These are phyloP conservation scores for Eupithecia pulchellata DNA, from an alignment of 2,888 invertebrate genomes.

Conservation along the genomic window DNA sequence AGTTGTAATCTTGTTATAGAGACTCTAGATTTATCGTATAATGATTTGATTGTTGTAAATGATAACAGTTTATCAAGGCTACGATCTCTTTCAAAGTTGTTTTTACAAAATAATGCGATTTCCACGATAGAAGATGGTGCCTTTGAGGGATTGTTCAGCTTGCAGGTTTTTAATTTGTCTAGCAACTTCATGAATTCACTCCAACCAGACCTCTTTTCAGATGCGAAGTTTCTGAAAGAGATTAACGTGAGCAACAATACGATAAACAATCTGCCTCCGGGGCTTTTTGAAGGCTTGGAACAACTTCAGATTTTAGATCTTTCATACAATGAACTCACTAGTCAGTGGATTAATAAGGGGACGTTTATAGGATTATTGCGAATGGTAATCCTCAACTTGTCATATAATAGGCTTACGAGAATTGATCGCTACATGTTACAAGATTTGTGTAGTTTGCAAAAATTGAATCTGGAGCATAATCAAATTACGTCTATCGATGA, in stretches of 20 bases:
- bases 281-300: constrained; percentile 89
- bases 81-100: constrained; percentile 88
- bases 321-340: constrained; percentile 89
- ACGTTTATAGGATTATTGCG: constrained; percentile 90
- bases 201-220: constrained; percentile 90
- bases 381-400: constrained; percentile 90
- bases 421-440: constrained; percentile 90
- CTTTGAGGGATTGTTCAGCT: constrained; percentile 87
- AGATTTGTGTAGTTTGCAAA: constrained; percentile 90
- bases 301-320: constrained; percentile 90
- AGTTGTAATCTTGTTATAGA: constrained; percentile 89
- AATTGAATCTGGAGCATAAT: constrained; percentile 90
- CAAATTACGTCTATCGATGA: constrained; percentile 88
- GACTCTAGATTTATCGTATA: constrained; percentile 89
- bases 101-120: constrained; percentile 91
- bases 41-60: constrained; percentile 89
- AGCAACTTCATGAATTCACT: constrained; percentile 91
- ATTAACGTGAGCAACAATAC: constrained; percentile 91
- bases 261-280: constrained; percentile 89
- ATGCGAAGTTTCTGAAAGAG: constrained; percentile 87
- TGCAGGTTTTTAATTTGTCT: constrained; percentile 91
- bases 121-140: constrained; percentile 90
- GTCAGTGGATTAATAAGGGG: constrained; percentile 90
- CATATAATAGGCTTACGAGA: constrained; percentile 88
- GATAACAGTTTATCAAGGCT: constrained; percentile 89